Evolutionary conservation across 2,797 vertebrate species (phyloP).

Genomic region (Mus caroli): DNA sequence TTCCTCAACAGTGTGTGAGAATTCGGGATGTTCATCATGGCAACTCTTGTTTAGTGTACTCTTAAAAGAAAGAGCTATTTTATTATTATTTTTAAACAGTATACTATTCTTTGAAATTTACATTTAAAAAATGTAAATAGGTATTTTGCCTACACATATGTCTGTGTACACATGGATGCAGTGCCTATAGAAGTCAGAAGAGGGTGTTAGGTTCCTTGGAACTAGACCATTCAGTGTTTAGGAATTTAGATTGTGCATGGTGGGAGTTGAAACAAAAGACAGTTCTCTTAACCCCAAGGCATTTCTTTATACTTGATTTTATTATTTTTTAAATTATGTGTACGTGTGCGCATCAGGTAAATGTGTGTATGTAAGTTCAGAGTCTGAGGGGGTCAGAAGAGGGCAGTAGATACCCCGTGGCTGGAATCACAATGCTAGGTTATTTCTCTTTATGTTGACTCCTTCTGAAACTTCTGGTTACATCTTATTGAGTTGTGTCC

Average conservation of each 20-base stretch:
- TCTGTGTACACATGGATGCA: too few relatives aligned
- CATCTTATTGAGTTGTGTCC: neutral
- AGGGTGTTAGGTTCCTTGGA: neutral
- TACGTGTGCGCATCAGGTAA: neutral
- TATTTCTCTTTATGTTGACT: neutral
- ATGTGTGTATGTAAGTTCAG: neutral
- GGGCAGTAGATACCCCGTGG: neutral
- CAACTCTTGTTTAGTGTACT: neutral
- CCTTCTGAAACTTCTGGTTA: neutral
- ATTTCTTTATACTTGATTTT: neutral
- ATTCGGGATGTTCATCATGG: neutral
- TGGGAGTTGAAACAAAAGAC: neutral
- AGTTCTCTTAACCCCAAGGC: too few relatives aligned
- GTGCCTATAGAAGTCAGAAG: neutral
- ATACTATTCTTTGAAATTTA: neutral
- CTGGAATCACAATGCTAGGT: neutral
- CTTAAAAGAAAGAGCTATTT: neutral
- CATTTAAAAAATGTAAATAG: neutral
- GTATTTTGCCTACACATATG: neutral
- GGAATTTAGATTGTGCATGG: neutral
- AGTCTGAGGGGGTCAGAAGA: neutral
- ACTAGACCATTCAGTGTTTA: neutral
- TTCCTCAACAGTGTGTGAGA: neutral
- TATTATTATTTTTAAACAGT: neutral
- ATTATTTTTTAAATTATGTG: neutral